Conservation (phyloP, 2,888 invertebrate genomes). For the Charanyca ferruginea region DNA sequence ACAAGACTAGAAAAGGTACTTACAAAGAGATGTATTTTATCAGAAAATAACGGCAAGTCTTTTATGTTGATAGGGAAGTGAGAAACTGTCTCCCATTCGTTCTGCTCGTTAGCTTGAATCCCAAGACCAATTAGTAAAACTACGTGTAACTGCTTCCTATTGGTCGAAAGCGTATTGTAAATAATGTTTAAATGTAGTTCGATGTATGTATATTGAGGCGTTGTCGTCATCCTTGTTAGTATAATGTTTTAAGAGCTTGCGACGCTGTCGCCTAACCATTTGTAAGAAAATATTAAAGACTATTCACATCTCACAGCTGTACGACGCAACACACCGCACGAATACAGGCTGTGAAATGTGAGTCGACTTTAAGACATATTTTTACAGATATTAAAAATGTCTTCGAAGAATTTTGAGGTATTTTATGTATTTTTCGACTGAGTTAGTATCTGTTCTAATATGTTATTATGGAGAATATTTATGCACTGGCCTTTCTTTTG, state of each 20-base stretch:
- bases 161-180: conserved; percentile 61
- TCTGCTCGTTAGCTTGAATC: conserved; percentile 45
- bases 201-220: conserved; percentile 69
- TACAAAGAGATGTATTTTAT: conserved; percentile 14
- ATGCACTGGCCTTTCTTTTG: conserved; percentile 66
- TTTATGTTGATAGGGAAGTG: conserved; percentile 32
- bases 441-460: conserved; percentile 67
- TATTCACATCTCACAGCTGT: conserved; percentile 19
- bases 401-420: conserved; percentile 52
- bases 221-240: conserved; percentile 58
- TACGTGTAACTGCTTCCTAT: conserved; percentile 50
- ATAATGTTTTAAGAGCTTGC: conserved; percentile 71
- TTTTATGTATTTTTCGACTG: conserved; percentile 57
- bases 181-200: conserved; percentile 67
- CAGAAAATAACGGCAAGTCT: neutral
- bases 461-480: conserved; percentile 63
- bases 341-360: conserved; percentile 23
- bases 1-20: conserved; percentile 40
- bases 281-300: conserved; percentile 60
- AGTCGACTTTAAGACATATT: conserved; percentile 62
- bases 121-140: conserved; percentile 58
- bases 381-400: conserved; percentile 66
- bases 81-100: conserved; percentile 18
- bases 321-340: neutral
- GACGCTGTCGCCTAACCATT: conserved; percentile 66